Evolutionary conservation across 2,888 invertebrate genomes (phyloP), one percentile per base, ranked within the genome.

Genomic region (Vannuccia rotundouncinata): DNA sequence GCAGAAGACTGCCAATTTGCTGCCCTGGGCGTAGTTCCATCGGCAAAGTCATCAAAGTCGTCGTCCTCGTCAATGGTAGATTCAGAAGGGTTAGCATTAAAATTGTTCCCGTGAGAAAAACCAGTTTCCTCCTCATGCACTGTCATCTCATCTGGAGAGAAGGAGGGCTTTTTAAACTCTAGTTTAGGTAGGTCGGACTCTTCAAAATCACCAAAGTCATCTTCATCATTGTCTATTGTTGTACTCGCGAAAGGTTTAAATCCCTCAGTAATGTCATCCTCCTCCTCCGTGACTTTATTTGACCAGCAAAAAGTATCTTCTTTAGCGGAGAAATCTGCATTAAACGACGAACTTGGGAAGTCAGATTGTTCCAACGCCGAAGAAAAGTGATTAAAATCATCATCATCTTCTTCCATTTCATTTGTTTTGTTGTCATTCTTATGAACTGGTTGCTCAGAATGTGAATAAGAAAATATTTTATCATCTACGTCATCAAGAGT

Each of bases 151-250:
- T 66, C 66, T 13, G 66, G 66, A 66, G 66, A 66, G 25, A 66
- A 66, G 25, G 10, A 5, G 5, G 66, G 2, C 22, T 66, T 5
- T 22, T 66, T 66, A 22, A 66, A 66, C 25, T 66, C 66, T 22
- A 66, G 25, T 66, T 66, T 66, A 22, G 66, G 66, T 13, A 66
- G 2, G 25, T 66, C 66, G 5, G 66, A 66, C 25, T 66, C 66
- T 66, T 66, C 66, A 66, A 66, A 66, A 66, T 66, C 66, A 13
- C 66, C 66, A 66, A 66, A 66, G 25, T 66, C 66, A 22, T 66
- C 66, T 45, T 45, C 45, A 45, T 45, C 17, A 27, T 27, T 22
- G 10, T 27, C 66, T n/a, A 2, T n/a, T 13, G 66, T 22, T 13
- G 66, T 22, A 66, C 25, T 22, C 2, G 66, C 22, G 25, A 66